A percentile compares a stretch with the other conserved stretches of the same genome.
These are phyloP conservation scores for Drosophila orena DNA, from an alignment of 1,140 invertebrate genomes.

Conservation along the genomic window DNA sequence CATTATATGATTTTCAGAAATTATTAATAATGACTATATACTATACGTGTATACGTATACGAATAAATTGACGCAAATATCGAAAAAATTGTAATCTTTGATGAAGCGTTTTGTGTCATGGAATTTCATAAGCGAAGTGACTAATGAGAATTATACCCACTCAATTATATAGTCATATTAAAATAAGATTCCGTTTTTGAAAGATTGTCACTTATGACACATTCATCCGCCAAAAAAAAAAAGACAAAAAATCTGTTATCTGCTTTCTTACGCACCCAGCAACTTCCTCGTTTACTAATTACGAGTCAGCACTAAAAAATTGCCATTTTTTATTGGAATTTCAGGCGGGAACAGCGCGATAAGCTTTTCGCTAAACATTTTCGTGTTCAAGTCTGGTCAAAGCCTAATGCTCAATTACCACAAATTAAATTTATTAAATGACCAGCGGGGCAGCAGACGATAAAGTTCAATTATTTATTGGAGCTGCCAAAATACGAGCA, in stretches of 20 bases:
- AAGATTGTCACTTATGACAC: constrained; percentile 19
- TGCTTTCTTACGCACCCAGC: constrained; percentile 13
- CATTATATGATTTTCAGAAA: no score
- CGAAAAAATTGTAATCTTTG: constrained; percentile 5
- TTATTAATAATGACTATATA: no score
- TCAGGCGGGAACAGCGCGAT: constrained; percentile 44
- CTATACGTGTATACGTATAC: no score
- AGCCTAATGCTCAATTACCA: constrained; percentile 70
- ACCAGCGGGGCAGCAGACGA: constrained; percentile 46
- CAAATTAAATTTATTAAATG: constrained; percentile 82
- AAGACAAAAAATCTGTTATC: constrained; percentile 21
- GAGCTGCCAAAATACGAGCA: constrained; percentile 65
- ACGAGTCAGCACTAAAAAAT: constrained; percentile 51
- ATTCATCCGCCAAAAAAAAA: background rate
- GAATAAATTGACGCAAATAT: background rate
- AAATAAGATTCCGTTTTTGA: constrained; percentile 20
- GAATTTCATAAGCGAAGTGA: constrained; percentile 2
- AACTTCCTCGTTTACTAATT: constrained; percentile 54
- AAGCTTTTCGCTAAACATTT: constrained; percentile 21
- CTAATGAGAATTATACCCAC: constrained; percentile 1
- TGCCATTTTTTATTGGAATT: constrained; percentile 57
- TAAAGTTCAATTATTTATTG: constrained; percentile 79
- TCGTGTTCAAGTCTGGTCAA: constrained; percentile 26
- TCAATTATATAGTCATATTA: constrained; percentile 14
- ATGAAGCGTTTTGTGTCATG: constrained; percentile 4